Conservation (phyloP, 1,140 invertebrate species). For the Drosophila sulfurigaster region DNA sequence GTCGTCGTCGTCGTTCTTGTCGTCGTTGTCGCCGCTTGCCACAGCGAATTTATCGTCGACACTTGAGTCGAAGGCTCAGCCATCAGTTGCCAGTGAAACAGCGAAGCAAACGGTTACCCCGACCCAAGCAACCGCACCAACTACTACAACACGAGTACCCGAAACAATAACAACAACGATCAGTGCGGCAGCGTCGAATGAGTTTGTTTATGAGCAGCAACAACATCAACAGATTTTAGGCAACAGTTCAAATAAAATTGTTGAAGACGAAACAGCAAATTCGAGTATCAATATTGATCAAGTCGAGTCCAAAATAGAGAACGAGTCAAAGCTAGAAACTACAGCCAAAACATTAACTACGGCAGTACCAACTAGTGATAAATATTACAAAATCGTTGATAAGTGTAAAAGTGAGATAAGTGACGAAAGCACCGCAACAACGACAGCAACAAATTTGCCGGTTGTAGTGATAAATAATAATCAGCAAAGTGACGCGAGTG, state of each 20-base stretch:
- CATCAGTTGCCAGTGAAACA: conserved; percentile 83
- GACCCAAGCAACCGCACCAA: conserved; percentile 12
- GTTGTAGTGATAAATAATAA: conserved; percentile 69
- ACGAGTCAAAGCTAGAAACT: conserved; percentile 40
- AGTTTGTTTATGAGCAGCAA: conserved; percentile 39
- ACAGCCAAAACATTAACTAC: conserved; percentile 17
- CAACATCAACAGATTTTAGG: conserved; percentile 23
- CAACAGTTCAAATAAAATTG: conserved; percentile 27
- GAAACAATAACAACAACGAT: conserved; percentile 31
- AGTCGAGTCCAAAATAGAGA: conserved; percentile 37
- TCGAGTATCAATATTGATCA: conserved; percentile 34
- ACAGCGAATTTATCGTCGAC: conserved; percentile 77
- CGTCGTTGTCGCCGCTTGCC: conserved; percentile 48
- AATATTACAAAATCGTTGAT: conserved; percentile 58
- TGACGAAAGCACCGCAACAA: conserved; percentile 37
- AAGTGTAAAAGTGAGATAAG: conserved; percentile 62
- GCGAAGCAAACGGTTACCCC: conserved; percentile 68
- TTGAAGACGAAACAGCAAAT: conserved; percentile 36
- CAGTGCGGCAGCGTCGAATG: conserved; percentile 6
- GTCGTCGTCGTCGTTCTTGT: conserved; percentile 23
- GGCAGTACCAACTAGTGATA: conserved; percentile 40
- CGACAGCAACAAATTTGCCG: conserved; percentile 43
- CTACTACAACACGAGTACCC: conserved; percentile 22
- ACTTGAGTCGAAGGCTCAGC: conserved; percentile 77
- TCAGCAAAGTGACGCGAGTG: conserved; percentile 67